These are phyloP conservation scores for Chlorodrepanis virens DNA, from an alignment of 2,113 vertebrate genomes.

Conservation along the genomic window DNA sequence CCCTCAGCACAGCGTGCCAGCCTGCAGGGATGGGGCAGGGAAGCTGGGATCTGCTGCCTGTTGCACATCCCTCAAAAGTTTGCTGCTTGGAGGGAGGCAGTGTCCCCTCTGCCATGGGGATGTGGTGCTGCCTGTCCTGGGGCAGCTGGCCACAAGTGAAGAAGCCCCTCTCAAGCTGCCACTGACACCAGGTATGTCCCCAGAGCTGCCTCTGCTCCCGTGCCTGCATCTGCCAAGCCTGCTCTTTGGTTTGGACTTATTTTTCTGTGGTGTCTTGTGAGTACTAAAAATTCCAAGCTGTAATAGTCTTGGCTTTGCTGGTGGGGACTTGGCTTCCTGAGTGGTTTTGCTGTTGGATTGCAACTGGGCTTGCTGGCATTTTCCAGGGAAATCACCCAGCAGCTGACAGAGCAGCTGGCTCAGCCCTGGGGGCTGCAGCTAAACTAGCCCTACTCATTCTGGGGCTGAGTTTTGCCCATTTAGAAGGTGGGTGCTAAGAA, in stretches of 20 bases:
- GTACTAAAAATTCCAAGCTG: not conserved
- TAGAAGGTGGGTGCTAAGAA: not conserved
- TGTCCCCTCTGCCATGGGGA: not conserved
- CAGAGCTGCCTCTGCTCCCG: not conserved
- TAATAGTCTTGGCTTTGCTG: not conserved
- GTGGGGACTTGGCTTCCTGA: not conserved
- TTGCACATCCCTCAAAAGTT: not conserved
- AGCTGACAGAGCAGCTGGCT: not conserved
- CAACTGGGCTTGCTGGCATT: not conserved
- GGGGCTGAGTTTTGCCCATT: not conserved
- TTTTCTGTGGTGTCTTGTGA: not conserved
- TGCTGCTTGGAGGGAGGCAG: not conserved
- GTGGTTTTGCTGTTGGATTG: not conserved
- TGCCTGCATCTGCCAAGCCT: not conserved
- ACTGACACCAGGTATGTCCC: not conserved
- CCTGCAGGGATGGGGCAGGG: fast-evolving
- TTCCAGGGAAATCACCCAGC: not conserved
- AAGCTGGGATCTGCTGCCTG: not conserved
- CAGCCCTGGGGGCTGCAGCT: not conserved
- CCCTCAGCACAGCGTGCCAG: not conserved
- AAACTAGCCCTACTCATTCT: not conserved
- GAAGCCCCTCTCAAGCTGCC: not conserved
- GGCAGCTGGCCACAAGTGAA: not conserved
- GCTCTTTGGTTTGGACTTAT: not conserved
- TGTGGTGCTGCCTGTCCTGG: not conserved